Evolutionary conservation across 2,113 vertebrate genomes (phyloP).

Genomic region (Mixornis gularis): DNA sequence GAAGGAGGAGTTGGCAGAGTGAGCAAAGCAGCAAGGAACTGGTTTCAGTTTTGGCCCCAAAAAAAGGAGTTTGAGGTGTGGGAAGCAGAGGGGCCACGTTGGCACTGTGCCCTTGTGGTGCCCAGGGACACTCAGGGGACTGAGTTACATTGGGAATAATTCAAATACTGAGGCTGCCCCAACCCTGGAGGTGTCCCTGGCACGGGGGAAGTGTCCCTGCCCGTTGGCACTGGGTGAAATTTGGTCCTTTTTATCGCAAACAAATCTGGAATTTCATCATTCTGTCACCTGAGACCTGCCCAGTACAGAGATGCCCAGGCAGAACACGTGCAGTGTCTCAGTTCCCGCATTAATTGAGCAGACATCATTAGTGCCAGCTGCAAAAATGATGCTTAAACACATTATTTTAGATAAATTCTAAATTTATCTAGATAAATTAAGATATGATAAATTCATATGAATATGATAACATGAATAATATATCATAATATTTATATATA

Average conservation of each 20-base stretch:
- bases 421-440: background rate
- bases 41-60: background rate
- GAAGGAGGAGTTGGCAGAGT: conserved; percentile 35
- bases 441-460: background rate
- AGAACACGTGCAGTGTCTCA: rapidly evolving
- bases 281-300: rapidly evolving
- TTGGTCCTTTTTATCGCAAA: background rate
- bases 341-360: rapidly evolving
- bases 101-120: rapidly evolving
- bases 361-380: rapidly evolving
- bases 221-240: background rate
- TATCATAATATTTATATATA: no score
- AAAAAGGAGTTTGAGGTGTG: background rate
- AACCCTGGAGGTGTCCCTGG: background rate
- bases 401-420: background rate
- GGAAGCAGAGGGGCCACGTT: background rate
- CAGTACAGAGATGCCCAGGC: background rate
- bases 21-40: background rate
- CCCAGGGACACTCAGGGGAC: background rate
- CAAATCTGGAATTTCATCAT: rapidly evolving
- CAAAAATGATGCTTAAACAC: rapidly evolving
- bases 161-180: background rate
- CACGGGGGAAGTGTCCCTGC: background rate
- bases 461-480: no score
- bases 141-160: rapidly evolving